phyloP scores from a whole-genome alignment of 2,888 invertebrate species.

The Tinea trinotella region DNA sequence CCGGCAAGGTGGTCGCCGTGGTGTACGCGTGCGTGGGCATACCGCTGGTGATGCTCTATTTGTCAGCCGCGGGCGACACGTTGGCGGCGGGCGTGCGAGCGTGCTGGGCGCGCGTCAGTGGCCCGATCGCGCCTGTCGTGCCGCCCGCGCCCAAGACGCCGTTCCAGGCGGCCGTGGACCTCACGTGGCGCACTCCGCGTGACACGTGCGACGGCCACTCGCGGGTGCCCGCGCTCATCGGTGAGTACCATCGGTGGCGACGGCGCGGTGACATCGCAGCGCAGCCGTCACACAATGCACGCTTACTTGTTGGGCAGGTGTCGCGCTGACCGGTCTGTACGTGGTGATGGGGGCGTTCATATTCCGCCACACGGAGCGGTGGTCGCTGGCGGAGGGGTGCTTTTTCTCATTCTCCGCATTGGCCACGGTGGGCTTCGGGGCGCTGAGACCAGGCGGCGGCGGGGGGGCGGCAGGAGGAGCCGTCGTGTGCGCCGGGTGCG shows the following conservation, averaged over 20 bases:
- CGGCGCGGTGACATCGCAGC: constrained; percentile 86
- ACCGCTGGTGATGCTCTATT: constrained; percentile 89
- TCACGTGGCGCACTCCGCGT: constrained; percentile 37
- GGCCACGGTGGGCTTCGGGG: constrained; percentile 89
- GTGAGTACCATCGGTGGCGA: constrained; percentile 90
- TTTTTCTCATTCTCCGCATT: constrained; percentile 85
- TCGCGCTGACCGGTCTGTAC: constrained; percentile 58
- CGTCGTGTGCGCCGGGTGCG: neutral
- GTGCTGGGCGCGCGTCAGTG: constrained; percentile 69
- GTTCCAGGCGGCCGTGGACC: constrained; percentile 57
- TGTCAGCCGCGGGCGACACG: constrained; percentile 89
- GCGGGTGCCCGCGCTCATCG: constrained; percentile 89
- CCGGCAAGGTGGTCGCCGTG: constrained; percentile 86
- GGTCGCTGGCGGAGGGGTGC: constrained; percentile 91
- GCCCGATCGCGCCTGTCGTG: constrained; percentile 41
- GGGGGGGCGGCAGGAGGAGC: constrained; percentile 44
- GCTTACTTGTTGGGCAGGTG: constrained; percentile 66
- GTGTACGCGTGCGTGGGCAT: constrained; percentile 89
- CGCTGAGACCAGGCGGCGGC: constrained; percentile 78
- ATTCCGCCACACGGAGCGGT: constrained; percentile 91
- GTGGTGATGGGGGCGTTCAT: constrained; percentile 62
- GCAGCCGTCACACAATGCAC: constrained; percentile 81
- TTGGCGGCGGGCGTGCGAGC: constrained; percentile 84
- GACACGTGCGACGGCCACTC: constrained; percentile 72
- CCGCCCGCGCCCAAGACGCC: constrained; percentile 53